These are phyloP conservation scores for Margarornis squamiger DNA, from an alignment of 2,797 vertebrate genomes.

Conservation along the genomic window DNA sequence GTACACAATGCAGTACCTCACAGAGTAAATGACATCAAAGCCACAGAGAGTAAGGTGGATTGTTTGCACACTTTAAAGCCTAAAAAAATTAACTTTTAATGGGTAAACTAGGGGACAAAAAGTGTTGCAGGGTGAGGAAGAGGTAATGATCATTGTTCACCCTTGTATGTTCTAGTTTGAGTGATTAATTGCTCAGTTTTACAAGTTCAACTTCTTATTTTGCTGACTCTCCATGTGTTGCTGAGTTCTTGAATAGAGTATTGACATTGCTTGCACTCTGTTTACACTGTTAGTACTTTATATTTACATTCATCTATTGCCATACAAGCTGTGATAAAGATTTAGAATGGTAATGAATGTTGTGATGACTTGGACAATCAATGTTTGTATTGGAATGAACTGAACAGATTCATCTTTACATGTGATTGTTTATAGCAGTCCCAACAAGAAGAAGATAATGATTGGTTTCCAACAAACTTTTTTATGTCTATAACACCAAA, in stretches of 20 bases:
- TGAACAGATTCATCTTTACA: background rate
- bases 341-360: background rate
- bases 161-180: conserved; percentile 1
- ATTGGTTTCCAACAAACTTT: background rate
- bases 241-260: background rate
- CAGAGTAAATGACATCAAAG: background rate
- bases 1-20: background rate
- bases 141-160: background rate
- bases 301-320: conserved; percentile 5
- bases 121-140: background rate
- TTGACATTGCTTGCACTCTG: background rate
- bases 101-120: background rate
- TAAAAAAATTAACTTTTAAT: background rate
- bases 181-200: conserved; percentile 20
- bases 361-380: background rate
- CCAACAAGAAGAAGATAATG: background rate
- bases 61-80: background rate
- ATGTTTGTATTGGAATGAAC: background rate
- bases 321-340: background rate
- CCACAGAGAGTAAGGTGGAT: background rate
- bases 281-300: background rate
- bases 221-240: background rate
- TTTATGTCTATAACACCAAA: background rate
- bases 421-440: background rate
- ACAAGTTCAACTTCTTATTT: background rate